Base-by-base conservation (phyloP, 2,888 invertebrate genomes). In the Neoitamus cyanurus region DNA sequence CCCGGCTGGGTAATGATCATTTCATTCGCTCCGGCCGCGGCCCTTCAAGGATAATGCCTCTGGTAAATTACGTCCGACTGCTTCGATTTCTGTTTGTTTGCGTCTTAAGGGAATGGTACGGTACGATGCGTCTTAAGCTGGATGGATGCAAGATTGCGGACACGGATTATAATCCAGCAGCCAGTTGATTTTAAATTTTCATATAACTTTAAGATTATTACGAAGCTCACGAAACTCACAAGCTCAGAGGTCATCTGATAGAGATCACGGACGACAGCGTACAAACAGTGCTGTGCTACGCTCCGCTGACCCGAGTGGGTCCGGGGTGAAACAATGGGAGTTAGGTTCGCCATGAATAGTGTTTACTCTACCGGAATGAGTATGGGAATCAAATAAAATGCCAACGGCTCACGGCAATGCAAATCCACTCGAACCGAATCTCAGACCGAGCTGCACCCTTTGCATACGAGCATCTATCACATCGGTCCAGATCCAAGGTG, bases 351-450 rank as follows among this genome's bases (percentile, higher is more conserved):
- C 42, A 20, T 75, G 25, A 37, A 75, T 75, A 37, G 25, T 75
- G 75, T 37, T 75, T 75, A 75, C 75, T 75, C 42, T 25, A 75
- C 25, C 25, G 75, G 42, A 75, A 75, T 37, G 75, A 37, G 42
- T 42, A 77, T 28, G 75, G 15, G 42, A 77, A 42, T 77, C 42
- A 77, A 42, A 77, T 77, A 77, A 46, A 77, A 77, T 25, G 11
- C 46, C 42, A 25, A 42, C 11, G 75, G 75, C 28, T 36, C 15
- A n/a, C 9, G 6, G 73, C n/a, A 42, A n/a, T 42, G 1, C 42
- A 13, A 42, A 42, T 3, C 13, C 42, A 42, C 3, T 42, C 13
- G 42, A 42, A 42, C n/a, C 3, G 13, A 34, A 73, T 36, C 25
- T 7, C 1, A 30, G 30, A 36, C 34, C 11, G 3, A 5, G n/a